phyloP scores from a whole-genome alignment of 2,888 invertebrate genomes.

The Caenorhabditis sp. region DNA sequence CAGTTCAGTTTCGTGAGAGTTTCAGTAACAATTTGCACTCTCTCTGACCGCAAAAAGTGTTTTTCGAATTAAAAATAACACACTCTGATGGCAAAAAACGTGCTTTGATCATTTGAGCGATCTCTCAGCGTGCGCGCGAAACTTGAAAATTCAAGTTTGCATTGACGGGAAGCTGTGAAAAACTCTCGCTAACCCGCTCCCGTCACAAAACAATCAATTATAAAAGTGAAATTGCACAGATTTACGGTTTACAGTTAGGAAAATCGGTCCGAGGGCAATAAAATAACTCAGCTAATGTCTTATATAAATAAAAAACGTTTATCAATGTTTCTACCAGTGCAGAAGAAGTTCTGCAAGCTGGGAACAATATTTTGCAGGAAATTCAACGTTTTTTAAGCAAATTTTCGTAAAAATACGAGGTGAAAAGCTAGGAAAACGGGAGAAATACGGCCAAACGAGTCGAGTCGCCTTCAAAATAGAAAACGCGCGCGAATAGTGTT shows the following conservation, averaged over 20 bases:
- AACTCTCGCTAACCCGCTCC: no score
- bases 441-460: slow-evolving; percentile 23
- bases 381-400: neutral
- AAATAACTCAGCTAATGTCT: no score
- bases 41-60: neutral
- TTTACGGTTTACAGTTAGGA: no score
- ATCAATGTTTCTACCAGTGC: neutral
- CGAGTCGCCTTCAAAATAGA: slow-evolving; percentile 47
- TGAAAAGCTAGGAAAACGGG: slow-evolving; percentile 17
- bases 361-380: neutral
- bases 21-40: neutral
- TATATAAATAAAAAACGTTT: slow-evolving; percentile 12
- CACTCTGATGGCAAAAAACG: neutral
- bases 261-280: no score
- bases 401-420: slow-evolving; percentile 6
- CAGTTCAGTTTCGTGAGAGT: neutral
- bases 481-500: slow-evolving; percentile 66
- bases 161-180: neutral
- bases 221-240: no score
- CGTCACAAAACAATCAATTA: no score
- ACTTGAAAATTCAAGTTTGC: slow-evolving; percentile 47
- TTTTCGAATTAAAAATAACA: neutral
- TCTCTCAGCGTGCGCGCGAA: slow-evolving; percentile 43
- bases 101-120: slow-evolving; percentile 39
- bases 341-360: neutral